Evolutionary conservation across 2,113 vertebrate genomes (phyloP).

Genomic region (Pelodiscus sinensis): DNA sequence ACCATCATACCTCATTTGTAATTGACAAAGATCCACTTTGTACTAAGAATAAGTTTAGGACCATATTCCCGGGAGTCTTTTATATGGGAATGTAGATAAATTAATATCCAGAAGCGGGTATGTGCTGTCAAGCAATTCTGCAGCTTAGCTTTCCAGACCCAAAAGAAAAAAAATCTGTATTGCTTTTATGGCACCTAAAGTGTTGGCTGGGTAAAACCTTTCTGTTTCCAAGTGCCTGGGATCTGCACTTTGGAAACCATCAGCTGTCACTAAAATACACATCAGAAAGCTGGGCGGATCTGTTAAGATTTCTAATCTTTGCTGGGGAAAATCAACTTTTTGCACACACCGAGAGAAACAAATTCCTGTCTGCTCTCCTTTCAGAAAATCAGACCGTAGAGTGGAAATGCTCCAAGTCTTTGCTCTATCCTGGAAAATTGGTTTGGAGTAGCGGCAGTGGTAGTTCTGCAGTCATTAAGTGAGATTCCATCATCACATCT

Average conservation of each 20-base stretch:
- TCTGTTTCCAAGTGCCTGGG: background rate
- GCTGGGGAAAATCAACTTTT: constrained; percentile 55
- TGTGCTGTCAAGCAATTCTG: background rate
- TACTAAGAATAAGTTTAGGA: background rate
- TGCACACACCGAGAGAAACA: constrained; percentile 35
- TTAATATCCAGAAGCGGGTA: background rate
- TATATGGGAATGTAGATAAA: background rate
- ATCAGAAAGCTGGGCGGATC: background rate
- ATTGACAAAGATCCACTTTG: background rate
- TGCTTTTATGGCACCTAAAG: background rate
- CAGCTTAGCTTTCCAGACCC: background rate
- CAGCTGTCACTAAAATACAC: constrained; percentile 38
- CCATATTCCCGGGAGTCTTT: background rate
- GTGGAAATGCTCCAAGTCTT: constrained; percentile 54
- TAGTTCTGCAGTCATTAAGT: constrained; percentile 70
- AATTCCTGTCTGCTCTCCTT: constrained; percentile 32
- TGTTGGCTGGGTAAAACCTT: background rate
- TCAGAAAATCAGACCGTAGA: constrained; percentile 53
- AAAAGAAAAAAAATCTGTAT: background rate
- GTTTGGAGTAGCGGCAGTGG: constrained; percentile 34
- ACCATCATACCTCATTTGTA: background rate
- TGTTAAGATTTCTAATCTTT: constrained; percentile 54
- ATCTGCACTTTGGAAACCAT: constrained; percentile 2
- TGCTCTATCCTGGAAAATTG: constrained; percentile 64
- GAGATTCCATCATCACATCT: constrained; percentile 49